Percentiles rank a stretch among this genome's conserved stretches.
Evolutionary conservation across 2,113 vertebrate species (phyloP).

Genomic region (Pseudois nayaur): DNA sequence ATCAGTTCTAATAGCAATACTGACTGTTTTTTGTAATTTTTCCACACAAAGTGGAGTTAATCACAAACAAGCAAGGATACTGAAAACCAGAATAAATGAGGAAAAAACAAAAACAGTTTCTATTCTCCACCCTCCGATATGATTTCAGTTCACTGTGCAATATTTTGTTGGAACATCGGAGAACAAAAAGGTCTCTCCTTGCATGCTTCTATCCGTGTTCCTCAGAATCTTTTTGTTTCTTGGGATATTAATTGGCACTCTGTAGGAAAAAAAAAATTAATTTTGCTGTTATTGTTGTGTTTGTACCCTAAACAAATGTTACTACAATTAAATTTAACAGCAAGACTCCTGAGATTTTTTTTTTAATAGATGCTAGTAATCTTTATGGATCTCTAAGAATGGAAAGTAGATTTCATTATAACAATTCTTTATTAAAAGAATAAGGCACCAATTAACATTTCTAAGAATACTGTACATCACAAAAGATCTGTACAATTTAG

Average conservation of each 20-base stretch:
- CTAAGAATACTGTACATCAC: neutral
- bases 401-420: neutral
- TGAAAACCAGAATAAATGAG: neutral
- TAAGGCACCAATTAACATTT: neutral
- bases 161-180: neutral
- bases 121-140: neutral
- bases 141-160: neutral
- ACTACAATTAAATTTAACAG: neutral
- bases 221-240: neutral
- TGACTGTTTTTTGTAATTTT: neutral
- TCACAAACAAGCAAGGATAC: rapidly evolving
- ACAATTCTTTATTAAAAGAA: neutral
- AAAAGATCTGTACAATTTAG: neutral
- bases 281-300: neutral
- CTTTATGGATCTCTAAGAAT: neutral
- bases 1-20: neutral
- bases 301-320: neutral
- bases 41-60: neutral
- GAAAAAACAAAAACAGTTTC: neutral
- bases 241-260: neutral
- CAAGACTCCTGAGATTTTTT: neutral
- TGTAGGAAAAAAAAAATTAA: neutral
- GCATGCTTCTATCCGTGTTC: neutral
- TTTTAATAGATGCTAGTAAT: neutral
- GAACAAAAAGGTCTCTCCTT: neutral